These are phyloP conservation scores for Tokudaia tokunoshimensis DNA, from an alignment of 2,797 vertebrate species.

Conservation along the genomic window DNA sequence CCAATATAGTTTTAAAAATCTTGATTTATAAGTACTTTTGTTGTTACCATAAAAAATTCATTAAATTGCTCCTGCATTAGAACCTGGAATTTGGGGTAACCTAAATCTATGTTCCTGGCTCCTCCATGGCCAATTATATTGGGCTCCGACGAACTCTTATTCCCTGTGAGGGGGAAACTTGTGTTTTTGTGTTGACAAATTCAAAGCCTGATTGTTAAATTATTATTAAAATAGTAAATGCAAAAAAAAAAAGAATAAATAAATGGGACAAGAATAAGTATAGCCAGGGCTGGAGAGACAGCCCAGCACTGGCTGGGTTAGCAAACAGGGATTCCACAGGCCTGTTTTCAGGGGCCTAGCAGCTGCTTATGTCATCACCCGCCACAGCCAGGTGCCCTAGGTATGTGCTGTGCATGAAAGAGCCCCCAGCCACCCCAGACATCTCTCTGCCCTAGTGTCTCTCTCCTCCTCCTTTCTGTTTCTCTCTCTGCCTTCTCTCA, in stretches of 20 bases:
- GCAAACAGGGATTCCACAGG: neutral
- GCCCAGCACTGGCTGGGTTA: neutral
- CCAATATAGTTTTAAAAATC: neutral
- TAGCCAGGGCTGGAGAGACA: neutral
- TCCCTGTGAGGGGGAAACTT: neutral
- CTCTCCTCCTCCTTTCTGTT: neutral
- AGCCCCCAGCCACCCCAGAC: too few relatives aligned
- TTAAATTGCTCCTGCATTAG: neutral
- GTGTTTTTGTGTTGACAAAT: slow-evolving; percentile 14
- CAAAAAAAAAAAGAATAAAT: neutral
- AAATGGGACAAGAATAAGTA: neutral
- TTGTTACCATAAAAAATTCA: neutral
- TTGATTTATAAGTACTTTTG: neutral
- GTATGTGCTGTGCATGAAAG: neutral
- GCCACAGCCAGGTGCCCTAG: too few relatives aligned
- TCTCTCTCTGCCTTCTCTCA: neutral
- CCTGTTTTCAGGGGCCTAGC: neutral
- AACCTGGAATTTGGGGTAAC: neutral
- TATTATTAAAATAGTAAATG: slow-evolving; percentile 60
- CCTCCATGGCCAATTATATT: neutral
- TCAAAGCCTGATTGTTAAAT: slow-evolving; percentile 74
- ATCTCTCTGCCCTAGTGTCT: neutral
- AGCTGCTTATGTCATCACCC: neutral
- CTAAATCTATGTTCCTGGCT: neutral
- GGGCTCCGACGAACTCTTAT: neutral